Evolutionary conservation across 2,888 invertebrate genomes (phyloP), one percentile per base, ranked within the genome.

Genomic region (Anorthoa munda): DNA sequence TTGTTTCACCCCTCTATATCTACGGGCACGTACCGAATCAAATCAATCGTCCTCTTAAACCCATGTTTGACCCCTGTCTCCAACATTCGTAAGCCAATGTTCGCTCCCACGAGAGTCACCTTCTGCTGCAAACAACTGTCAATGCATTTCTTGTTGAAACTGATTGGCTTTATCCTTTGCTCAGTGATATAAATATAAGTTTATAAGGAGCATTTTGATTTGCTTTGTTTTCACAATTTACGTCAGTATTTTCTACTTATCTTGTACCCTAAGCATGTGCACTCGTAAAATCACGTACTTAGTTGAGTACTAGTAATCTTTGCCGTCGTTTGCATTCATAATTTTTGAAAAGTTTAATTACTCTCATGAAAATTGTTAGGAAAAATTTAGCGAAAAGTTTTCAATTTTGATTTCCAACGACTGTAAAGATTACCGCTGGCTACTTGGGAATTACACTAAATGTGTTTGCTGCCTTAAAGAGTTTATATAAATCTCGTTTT

Each of bases 11-110:
- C 31, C 58, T 65, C 31, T 50, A 75, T 26, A 9, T 1, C 39
- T 39, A 60, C 39, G 17, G 21, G 67, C 65, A 76, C 71, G 79
- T 76, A 71, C 71, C 67, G 56, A 72, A 67, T 74, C 74, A 78
- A 77, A 82, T 74, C 74, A 74, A 82, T 78, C 65, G 74, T 48
- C 53, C 66, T 31, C 56, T 69, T 82, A 69, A 61, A 79, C 75
- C 71, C 60, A 75, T 67, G 64, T 71, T 76, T 51, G 71, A 71
- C 81, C 81, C 76, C 65, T 80, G 79, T 80, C 79, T 71, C 39
- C 26, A 15, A 58, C 71, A 81, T 31, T 53, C 58, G 61, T 50
- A 50, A 67, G 71, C 56, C 67, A 72, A 72, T 65, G 53, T 58
- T 59, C 68, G 15, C 5, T 79, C 75, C 50, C 71, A 51, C 11